Percentiles rank a stretch among this genome's conserved stretches.
Evolutionary conservation across 35 echinoderm and acorn worm species (phyloP).

Genomic region (Amphiura filiformis): DNA sequence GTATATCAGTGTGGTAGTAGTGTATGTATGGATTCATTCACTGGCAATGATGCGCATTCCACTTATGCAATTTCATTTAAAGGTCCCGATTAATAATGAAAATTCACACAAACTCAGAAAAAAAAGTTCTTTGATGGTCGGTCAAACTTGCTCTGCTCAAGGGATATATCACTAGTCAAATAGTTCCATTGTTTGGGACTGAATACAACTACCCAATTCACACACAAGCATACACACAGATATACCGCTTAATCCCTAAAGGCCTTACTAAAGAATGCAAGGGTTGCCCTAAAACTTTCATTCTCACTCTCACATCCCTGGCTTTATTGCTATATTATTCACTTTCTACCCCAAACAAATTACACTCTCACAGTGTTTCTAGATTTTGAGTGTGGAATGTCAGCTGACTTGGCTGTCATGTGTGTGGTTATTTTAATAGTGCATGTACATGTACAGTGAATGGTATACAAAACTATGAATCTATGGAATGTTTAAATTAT

Average conservation of each 20-base stretch:
- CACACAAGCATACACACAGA: no score
- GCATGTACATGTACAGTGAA: no score
- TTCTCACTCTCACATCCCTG: background rate
- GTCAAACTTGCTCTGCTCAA: background rate
- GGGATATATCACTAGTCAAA: background rate
- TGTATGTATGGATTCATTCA: background rate
- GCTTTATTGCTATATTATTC: no score
- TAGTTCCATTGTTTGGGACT: background rate
- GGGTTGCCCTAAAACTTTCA: background rate
- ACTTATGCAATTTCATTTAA: background rate
- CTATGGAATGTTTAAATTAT: no score
- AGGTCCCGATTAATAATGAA: background rate
- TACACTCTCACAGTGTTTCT: slow-evolving; percentile 14
- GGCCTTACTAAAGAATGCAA: background rate
- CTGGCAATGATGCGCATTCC: background rate
- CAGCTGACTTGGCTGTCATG: no score
- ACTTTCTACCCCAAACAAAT: no score
- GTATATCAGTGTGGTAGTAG: background rate
- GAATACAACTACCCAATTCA: background rate
- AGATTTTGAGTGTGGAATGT: background rate
- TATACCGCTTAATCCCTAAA: background rate
- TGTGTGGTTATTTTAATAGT: no score
- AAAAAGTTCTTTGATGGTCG: background rate
- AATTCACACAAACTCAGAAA: background rate
- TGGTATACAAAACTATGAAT: no score